Evolutionary conservation across 37 sponge, comb jelly and placozoan species (phyloP).

Genomic region (Aphrocallistes beatrix): DNA sequence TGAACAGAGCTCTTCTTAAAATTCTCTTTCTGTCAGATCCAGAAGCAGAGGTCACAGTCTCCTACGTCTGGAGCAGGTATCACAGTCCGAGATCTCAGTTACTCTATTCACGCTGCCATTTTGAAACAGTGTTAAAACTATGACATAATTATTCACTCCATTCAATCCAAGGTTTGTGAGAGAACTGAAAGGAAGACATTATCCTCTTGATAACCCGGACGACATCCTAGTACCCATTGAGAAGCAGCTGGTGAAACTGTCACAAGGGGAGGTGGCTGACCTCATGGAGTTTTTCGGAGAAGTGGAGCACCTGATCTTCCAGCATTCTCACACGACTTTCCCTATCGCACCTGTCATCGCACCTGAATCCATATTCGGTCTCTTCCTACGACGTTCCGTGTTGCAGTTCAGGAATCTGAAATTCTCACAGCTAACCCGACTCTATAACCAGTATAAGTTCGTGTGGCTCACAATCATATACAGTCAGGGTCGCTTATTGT

Average conservation of each 20-base stretch:
- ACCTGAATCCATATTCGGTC: background rate
- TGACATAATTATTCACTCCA: background rate
- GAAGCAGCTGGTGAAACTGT: background rate
- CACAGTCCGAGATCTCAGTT: no score
- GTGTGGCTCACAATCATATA: no score
- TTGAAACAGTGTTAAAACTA: no score
- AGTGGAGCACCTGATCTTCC: background rate
- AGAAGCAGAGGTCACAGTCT: background rate
- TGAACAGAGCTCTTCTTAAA: conserved; percentile 7
- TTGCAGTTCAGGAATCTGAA: background rate
- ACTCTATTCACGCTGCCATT: no score
- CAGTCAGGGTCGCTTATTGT: no score
- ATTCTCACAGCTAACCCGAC: background rate
- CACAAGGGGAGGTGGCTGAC: background rate
- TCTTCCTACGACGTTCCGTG: background rate
- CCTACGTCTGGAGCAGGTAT: background rate
- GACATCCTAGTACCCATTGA: background rate
- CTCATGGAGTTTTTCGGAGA: background rate
- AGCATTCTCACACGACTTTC: background rate
- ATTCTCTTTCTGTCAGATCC: background rate
- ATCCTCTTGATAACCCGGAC: background rate
- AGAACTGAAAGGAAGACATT: background rate
- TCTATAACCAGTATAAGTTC: background rate
- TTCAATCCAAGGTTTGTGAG: background rate
- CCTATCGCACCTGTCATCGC: background rate